Evolutionary conservation across 2,888 invertebrate genomes (phyloP), one percentile per base, ranked within the genome.

Genomic region (Timandra comae): DNA sequence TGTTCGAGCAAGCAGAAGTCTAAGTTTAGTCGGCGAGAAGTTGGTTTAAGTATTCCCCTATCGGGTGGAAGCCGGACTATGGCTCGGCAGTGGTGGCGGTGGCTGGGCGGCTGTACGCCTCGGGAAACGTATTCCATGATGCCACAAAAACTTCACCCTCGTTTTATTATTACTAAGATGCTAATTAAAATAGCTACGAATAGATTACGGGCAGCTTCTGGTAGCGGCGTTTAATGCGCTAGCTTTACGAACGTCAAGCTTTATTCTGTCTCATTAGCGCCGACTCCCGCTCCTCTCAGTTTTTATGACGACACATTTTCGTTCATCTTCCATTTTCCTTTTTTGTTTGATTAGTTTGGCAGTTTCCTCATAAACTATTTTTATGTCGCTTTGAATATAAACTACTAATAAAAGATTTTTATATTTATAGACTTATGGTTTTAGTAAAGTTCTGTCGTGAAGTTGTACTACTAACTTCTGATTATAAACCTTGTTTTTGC

Each of bases 151-250:
- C 75, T 77, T 76, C 63, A 59, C 70, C 74, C 71, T 52, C 68
- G 64, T 71, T 74, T 72, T 76, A 73, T 79, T 79, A 77, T 79
- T 73, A 72, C 73, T 76, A 71, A 68, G 69, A 75, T 74, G 79
- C 78, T 80, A 84, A 82, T 82, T 82, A 82, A 82, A 81, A 84
- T 79, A 80, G 75, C 77, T 77, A 63, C 68, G 77, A 78, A 80
- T 81, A 84, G 81, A 81, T 81, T 75, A 80, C 74, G 69, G 72
- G 64, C 75, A 76, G 74, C 76, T 81, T 75, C 78, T 79, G 78
- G 76, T 77, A 63, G 67, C 62, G 68, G 66, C 63, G 73, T 74
- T 79, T 82, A 82, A 81, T 81, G 80, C 73, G 65, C 70, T 72
- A 71, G 67, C 75, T 81, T 82, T 82, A 82, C 73, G 82, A 16